Conservation (phyloP, 92 coral and sea anemone species). For the Umimayanthus chanpuru region DNA sequence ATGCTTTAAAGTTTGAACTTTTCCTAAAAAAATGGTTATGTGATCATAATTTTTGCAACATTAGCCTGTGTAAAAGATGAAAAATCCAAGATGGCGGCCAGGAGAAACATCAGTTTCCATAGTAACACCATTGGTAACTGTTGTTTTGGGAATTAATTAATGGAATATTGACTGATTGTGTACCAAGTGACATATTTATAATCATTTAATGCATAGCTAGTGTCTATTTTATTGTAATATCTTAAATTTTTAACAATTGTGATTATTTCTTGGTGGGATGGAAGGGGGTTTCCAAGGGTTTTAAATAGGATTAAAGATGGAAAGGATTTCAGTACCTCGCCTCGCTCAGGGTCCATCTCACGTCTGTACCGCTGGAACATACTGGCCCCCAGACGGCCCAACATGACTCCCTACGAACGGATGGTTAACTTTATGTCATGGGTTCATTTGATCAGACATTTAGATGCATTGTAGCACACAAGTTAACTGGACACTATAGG, state of each 20-base stretch:
- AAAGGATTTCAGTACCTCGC: constrained; percentile 61
- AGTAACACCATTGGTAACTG: not conserved
- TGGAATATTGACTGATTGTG: not conserved
- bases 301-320: not conserved
- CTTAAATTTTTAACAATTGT: not conserved
- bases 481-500: not conserved
- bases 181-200: not conserved
- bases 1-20: no score
- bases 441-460: not conserved
- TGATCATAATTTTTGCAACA: no score
- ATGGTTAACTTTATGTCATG: constrained; percentile 29
- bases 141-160: not conserved
- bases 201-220: no score
- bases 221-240: not conserved
- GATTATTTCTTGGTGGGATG: no score
- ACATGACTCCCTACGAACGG: constrained; percentile 69
- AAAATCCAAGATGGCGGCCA: no score
- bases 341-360: constrained; percentile 77
- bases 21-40: no score
- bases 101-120: not conserved
- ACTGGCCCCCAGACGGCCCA: constrained; percentile 88
- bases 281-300: not conserved
- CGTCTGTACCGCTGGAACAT: constrained; percentile 75
- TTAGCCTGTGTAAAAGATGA: no score
- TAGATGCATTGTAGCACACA: not conserved